Evolutionary conservation across 2,797 vertebrate genomes (phyloP).

Genomic region (Neomorphus geoffroyi): DNA sequence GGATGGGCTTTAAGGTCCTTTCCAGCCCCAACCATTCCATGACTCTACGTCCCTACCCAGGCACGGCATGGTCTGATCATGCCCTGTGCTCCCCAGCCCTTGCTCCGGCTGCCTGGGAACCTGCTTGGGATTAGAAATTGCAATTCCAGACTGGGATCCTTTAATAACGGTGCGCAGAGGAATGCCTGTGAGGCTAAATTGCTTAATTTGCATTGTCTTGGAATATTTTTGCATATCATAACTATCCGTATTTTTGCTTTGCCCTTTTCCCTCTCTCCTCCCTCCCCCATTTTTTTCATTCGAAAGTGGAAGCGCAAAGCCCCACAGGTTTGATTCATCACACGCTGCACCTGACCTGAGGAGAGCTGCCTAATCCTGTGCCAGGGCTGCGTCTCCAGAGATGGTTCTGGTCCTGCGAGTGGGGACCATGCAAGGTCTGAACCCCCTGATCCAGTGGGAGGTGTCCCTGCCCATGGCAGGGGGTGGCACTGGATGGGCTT

Average conservation of each 20-base stretch:
- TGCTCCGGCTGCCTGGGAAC: background rate
- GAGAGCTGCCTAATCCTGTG: background rate
- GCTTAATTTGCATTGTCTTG: conserved; percentile 58
- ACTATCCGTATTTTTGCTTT: background rate
- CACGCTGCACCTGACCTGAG: background rate
- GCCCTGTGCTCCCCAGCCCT: background rate
- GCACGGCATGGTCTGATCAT: background rate
- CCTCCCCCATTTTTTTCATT: background rate
- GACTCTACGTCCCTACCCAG: background rate
- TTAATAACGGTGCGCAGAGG: background rate
- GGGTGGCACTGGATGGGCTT: too few species aligned
- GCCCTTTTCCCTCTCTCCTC: background rate
- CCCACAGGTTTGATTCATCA: background rate
- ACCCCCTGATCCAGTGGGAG: too few species aligned
- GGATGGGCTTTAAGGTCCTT: too few species aligned
- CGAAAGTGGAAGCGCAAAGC: background rate
- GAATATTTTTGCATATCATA: conserved; percentile 63
- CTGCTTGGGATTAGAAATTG: background rate
- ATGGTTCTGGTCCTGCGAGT: fast-evolving
- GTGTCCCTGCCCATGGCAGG: too few species aligned
- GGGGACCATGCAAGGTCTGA: fast-evolving
- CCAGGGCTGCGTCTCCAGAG: background rate
- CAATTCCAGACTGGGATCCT: conserved; percentile 30
- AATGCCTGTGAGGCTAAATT: conserved; percentile 50
- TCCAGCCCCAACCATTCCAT: too few species aligned